Evolutionary conservation across 1,140 invertebrate genomes (phyloP), one percentile per base, ranked within the genome.

Genomic region (Pogonomyrmex barbatus): DNA sequence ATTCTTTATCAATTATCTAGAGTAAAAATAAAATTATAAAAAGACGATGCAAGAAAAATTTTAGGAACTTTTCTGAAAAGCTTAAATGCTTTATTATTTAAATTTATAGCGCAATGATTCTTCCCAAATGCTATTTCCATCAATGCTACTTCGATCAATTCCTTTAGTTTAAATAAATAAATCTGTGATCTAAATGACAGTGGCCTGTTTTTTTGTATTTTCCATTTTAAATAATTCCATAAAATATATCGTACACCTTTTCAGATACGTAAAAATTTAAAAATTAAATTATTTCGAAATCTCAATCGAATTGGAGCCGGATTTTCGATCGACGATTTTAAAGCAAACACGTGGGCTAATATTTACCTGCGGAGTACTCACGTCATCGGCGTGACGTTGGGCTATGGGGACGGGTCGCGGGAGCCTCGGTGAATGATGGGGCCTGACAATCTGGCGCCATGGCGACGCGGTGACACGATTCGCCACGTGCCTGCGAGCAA

Each of bases 391-490:
- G 30, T 87, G 78, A 73, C 68, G 68, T 50, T 73, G 68, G 50
- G 79, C 86, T 56, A 81, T 87, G 24, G 88, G 39, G 3, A 91
- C 73, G 14, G 89, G 89, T 2, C 91, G 89, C 50, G 88, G 92
- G 6, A 83, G 58, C 62, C 91, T 92, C 4, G 94, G 93, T 30
- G 90, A 93, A 85, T 94, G 92, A 89, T 94, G 93, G 33, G 93
- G 93, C 76, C 89, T 89, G 9, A 89, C 58, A 0, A 93, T 90
- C 85, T 94, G 94, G 54, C 89, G 88, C 94, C 94, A 94, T 2
- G 94, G 94, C 14, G 93, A 94, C n/a, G 93, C 93, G 1, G 91
- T 92, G 6, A 94, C 94, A 30, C 92, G 91, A 85, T 94, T 94
- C 3, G 94, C 93, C 24, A 94, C 94, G 52, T 93, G 91, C 30